phyloP scores from a whole-genome alignment of 2,113 vertebrate species.

The Microtus pennsylvanicus region DNA sequence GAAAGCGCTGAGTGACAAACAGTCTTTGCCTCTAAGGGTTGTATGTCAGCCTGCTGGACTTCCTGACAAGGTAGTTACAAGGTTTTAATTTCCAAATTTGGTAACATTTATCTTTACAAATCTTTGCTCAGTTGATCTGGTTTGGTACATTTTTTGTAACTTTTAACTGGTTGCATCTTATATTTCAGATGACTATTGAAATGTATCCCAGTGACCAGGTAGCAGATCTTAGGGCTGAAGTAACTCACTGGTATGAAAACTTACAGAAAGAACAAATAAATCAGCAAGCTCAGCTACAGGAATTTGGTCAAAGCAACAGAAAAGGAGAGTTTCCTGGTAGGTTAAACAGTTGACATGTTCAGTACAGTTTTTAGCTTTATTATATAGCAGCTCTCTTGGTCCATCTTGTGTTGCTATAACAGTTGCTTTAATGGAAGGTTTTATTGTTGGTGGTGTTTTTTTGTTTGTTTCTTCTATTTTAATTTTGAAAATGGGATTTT shows the following conservation, averaged over 20 bases:
- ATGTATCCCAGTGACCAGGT: constrained; percentile 99
- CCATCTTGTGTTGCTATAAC: not conserved
- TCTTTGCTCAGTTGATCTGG: not conserved
- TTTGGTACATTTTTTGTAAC: not conserved
- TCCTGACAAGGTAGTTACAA: constrained; percentile 93
- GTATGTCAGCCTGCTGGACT: constrained; percentile 98
- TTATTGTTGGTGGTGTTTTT: not conserved
- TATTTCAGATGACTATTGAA: constrained; percentile 98
- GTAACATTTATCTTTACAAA: not conserved
- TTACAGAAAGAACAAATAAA: constrained; percentile 99
- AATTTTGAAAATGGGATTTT: not conserved
- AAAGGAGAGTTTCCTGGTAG: constrained; percentile 97
- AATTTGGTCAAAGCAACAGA: constrained; percentile 96
- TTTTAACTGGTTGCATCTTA: constrained; percentile 68
- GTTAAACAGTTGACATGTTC: not conserved
- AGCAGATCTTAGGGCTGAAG: constrained; percentile 97
- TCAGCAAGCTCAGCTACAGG: constrained; percentile 99
- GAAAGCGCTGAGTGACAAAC: constrained; percentile 98
- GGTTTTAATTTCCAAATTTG: constrained; percentile 20
- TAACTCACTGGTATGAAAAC: constrained; percentile 99
- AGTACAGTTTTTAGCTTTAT: not conserved
- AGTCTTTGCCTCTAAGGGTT: constrained; percentile 96
- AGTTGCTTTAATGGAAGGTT: not conserved
- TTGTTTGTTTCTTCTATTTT: not conserved
- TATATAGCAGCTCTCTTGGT: not conserved